Conservation (phyloP, 2,113 vertebrate genomes). For the Connochaetes taurinus region DNA sequence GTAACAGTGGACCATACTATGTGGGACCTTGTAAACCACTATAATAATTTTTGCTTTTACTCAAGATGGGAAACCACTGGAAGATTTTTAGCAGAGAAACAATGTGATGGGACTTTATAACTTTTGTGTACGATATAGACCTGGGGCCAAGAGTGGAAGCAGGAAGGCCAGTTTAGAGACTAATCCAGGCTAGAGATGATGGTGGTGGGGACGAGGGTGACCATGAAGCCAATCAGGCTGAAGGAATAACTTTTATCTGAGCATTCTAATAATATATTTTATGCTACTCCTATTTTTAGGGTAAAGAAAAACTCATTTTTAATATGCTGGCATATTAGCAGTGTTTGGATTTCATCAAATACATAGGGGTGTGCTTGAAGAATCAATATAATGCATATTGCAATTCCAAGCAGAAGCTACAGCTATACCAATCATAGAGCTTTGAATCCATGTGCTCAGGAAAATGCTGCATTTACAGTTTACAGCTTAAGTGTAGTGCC, state of each 20-base stretch:
- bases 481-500: neutral
- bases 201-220: neutral
- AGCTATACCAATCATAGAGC: neutral
- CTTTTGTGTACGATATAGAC: neutral
- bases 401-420: neutral
- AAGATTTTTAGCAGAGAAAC: neutral
- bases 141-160: neutral
- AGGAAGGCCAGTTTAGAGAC: neutral
- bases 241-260: neutral
- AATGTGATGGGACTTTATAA: neutral
- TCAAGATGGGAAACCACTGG: neutral
- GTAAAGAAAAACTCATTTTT: neutral
- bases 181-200: neutral
- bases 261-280: neutral
- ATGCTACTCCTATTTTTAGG: neutral
- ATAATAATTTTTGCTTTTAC: neutral
- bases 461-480: neutral
- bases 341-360: conserved; percentile 2
- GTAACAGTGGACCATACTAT: too few relatives aligned
- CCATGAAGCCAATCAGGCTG: neutral
- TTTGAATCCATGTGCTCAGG: neutral
- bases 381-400: neutral
- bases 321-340: neutral
- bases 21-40: neutral
- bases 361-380: neutral